Base-by-base conservation (phyloP, 2,888 invertebrate genomes). In the Trachelus troglodyta region DNA sequence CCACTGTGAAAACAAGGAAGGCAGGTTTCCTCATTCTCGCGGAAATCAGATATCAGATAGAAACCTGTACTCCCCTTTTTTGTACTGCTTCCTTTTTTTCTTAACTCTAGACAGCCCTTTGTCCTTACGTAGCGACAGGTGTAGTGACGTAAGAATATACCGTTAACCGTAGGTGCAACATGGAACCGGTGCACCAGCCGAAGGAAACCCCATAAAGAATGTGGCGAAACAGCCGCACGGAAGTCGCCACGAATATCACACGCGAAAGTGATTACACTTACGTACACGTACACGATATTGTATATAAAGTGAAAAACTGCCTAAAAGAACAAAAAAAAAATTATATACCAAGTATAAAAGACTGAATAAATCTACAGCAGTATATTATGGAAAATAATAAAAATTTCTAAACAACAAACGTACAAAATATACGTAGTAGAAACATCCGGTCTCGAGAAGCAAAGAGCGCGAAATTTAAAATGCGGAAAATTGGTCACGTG, bases 391-490 rank as follows among this genome's bases (percentile, higher is more conserved):
- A 23, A 56, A 56, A 56, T 0, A 2, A 23, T 6, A 40, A 40
- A 40, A 40, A 9, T 15, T 1, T 6, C 40, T 1, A 15, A 40
- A 15, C 0, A 9, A 2, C 15, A 40, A 40, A 40, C 23, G 6
- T 23, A 15, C 0, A 23, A 40, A 23, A 15, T 40, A 6, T 40
- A 23, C 23, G 0, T 23, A 2, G 2, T 2, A 56, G 23, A 23
- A 23, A 23, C 56, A 2, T 56, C 56, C 56, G 15, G 56, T 6
- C 9, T 56, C 23, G 23, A 56, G 56, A 82, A 78, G 88, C 87
- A 90, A 89, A 90, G 89, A 90, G 90, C 89, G 89, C 86, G 84
- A 90, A 90, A 90, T 90, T 89, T 86, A 82, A 81, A 73, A 79
- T 82, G 80, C 79, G 83, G 85, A 86, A 85, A 85, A 87, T 87